phyloP scores from a whole-genome alignment of 1,140 invertebrate genomes.

The Elysia chlorotica region DNA sequence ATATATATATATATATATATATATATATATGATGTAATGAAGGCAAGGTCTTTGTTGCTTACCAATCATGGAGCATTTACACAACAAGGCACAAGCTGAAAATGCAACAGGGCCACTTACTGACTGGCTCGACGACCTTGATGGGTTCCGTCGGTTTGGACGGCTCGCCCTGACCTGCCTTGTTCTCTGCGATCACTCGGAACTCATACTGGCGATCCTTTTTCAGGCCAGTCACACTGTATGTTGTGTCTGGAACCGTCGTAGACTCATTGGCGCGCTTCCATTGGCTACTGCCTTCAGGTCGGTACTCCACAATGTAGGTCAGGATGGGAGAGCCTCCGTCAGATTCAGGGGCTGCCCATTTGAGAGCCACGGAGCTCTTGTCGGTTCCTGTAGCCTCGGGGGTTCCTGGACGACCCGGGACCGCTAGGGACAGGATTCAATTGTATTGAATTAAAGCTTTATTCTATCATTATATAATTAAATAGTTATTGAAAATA shows the following conservation, averaged over 20 bases:
- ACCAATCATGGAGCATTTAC: no score
- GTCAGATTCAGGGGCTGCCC: constrained; percentile 87
- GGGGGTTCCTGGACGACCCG: constrained; percentile 84
- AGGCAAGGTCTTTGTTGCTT: no score
- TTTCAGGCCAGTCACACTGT: constrained; percentile 84
- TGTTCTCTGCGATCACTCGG: constrained; percentile 93
- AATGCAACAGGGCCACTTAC: no score
- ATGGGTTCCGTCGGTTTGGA: constrained; percentile 70
- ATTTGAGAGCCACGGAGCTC: constrained; percentile 90
- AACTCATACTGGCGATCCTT: constrained; percentile 92
- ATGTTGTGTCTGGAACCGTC: constrained; percentile 46
- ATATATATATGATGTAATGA: no score
- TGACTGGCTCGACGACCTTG: constrained; percentile 47
- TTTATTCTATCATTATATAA: no score
- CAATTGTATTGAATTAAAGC: no score
- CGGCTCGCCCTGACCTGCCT: constrained; percentile 94
- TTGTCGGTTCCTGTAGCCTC: constrained; percentile 91
- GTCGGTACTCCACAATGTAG: constrained; percentile 77
- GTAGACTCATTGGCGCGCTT: constrained; percentile 40
- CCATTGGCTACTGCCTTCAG: constrained; percentile 45
- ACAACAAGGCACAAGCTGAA: no score
- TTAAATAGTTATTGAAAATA: no score
- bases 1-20: no score
- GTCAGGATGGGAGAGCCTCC: constrained; percentile 96
- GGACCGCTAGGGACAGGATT: constrained; percentile 56